These are phyloP conservation scores for Trypoxylon attenuatum DNA, from an alignment of 2,888 invertebrate genomes.

Conservation along the genomic window DNA sequence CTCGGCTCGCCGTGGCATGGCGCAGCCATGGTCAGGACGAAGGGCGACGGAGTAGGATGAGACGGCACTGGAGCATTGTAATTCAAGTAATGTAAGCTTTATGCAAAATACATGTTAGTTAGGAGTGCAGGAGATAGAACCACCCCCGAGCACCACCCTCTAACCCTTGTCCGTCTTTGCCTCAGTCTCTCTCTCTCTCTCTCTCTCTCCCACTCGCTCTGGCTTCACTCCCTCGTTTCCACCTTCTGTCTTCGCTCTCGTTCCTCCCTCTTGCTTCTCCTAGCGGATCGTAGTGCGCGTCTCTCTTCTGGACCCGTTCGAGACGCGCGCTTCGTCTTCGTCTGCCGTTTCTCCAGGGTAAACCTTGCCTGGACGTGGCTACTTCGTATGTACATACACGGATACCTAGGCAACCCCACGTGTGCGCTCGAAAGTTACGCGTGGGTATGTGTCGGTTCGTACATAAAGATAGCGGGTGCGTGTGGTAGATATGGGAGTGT, in stretches of 20 bases:
- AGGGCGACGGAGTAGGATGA: slow-evolving; percentile 56
- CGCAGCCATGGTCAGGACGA: slow-evolving; percentile 18
- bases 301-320: slow-evolving; percentile 7
- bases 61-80: slow-evolving; percentile 70
- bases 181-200: slow-evolving; percentile 33
- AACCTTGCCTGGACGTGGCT: slow-evolving; percentile 54
- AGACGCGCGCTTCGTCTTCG: slow-evolving; percentile 15
- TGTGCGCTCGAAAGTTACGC: slow-evolving; percentile 22
- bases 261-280: slow-evolving; percentile 11
- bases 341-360: slow-evolving; percentile 26
- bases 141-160: slow-evolving; percentile 41
- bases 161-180: slow-evolving; percentile 44
- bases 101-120: slow-evolving; percentile 74
- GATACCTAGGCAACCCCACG: neutral
- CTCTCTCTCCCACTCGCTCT: slow-evolving; percentile 7
- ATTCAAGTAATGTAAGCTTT: slow-evolving; percentile 74
- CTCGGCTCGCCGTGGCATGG: slow-evolving; percentile 15
- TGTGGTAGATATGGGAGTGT: neutral
- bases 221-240: neutral
- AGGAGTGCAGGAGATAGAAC: slow-evolving; percentile 72
- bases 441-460: slow-evolving; percentile 3
- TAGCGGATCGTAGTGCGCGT: too few species aligned
- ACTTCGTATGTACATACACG: slow-evolving; percentile 26
- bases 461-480: too few species aligned
- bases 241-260: neutral